Percentiles rank a stretch among this genome's conserved stretches.
Conservation (phyloP, 2,797 vertebrate genomes). For the Thaleichthys pacificus region DNA sequence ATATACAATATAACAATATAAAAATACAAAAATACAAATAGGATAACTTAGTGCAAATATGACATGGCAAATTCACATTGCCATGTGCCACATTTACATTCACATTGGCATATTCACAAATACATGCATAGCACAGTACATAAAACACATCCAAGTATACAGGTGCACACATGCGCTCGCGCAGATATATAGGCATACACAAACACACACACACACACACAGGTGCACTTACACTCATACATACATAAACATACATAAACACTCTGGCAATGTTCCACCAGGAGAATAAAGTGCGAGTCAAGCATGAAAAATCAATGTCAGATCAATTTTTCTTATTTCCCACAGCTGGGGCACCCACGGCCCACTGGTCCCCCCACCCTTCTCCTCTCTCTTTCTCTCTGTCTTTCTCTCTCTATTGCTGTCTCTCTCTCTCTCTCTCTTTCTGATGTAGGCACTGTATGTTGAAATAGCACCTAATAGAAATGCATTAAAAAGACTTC, state of each 20-base stretch:
- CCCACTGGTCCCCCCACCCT: conserved; percentile 3
- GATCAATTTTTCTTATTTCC: conserved; percentile 54
- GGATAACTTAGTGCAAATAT: too few species aligned
- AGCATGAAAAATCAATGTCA: conserved; percentile 55
- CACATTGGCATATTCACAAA: conserved; percentile 6
- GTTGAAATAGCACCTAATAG: conserved; percentile 57
- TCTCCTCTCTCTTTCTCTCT: conserved; percentile 10
- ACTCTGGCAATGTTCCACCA: conserved; percentile 4
- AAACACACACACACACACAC: conserved; percentile 17
- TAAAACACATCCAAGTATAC: not conserved
- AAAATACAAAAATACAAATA: too few species aligned
- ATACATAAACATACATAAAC: conserved; percentile 2
- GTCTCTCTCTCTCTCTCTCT: not conserved
- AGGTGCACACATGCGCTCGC: conserved; percentile 21
- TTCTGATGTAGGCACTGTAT: conserved; percentile 40
- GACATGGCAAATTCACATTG: too few species aligned
- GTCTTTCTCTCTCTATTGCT: not conserved
- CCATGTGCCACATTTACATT: too few species aligned
- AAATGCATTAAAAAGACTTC: conserved; percentile 58
- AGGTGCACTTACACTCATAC: conserved; percentile 32
- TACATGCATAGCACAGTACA: conserved; percentile 6
- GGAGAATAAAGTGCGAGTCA: conserved; percentile 43
- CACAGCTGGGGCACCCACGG: conserved; percentile 39
- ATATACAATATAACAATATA: too few species aligned
- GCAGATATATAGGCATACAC: conserved; percentile 6